Evolutionary conservation across 2,797 vertebrate species (phyloP), one percentile per base, ranked within the genome.

Genomic region (Peromyscus melanophrys): DNA sequence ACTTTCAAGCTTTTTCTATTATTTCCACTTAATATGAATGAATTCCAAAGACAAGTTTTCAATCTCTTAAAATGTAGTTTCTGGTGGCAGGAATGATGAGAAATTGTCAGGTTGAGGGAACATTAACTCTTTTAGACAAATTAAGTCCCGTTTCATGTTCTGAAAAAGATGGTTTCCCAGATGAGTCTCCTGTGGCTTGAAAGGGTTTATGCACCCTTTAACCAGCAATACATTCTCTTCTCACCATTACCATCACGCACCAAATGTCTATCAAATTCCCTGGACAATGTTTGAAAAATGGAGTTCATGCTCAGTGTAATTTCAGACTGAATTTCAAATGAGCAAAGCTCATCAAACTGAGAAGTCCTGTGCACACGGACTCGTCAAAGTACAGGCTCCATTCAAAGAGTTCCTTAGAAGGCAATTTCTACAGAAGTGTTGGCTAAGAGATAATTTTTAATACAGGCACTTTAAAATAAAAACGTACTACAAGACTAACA

Each of bases 401-500:
- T 80, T 76, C 17, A 92, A 89, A 86, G 46, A 95, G 52, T 75
- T 93, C 84, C 87, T 97, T 46, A n/a, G 78, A 97, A 90, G 90
- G 84, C 8, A 61, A 57, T 97, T 98, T 97, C n/a, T 67, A 92
- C 49, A n/a, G 5, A 95, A 80, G n/a, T 61, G 59, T 88, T 80
- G 87, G 57, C 37, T 19, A 95, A 94, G n/a, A 90, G 14, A 87
- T 91, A 96, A 96, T 83, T 93, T 67, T 95, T 69, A 96, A 92
- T 89, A 77, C 6, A 83, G 96, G 55, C 17, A 98, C 96, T 94
- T 92, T 6, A 59, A 96, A 97, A 98, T 86, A 81, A 97, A 97
- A 73, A 69, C 29, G 94, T 52, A 88, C 31, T 40, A 75, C 55
- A n/a, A 67, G 31, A 91, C 71, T 96, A 90, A 87, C 80, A 90